These are phyloP conservation scores for Drosophila novamexicana DNA, from an alignment of 1,140 invertebrate species.

Conservation along the genomic window DNA sequence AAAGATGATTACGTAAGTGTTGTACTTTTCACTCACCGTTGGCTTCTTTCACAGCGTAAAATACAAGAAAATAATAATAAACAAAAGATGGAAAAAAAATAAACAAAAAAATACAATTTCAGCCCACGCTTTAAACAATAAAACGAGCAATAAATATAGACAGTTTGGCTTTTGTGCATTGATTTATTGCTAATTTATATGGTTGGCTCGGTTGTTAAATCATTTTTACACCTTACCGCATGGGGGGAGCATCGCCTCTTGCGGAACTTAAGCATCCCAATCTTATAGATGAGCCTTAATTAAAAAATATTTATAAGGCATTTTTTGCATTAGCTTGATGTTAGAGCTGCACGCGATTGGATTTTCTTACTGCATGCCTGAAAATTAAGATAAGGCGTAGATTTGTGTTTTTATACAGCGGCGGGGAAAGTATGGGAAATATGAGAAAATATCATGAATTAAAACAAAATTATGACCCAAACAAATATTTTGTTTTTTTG, in stretches of 20 bases:
- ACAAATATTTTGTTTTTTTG: conserved; percentile 5
- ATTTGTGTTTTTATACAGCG: conserved; percentile 4
- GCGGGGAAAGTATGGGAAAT: conserved; percentile 21
- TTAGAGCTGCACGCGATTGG: conserved; percentile 54
- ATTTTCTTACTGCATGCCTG: conserved; percentile 29
- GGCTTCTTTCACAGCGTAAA: conserved; percentile 25
- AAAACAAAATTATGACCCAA: background rate
- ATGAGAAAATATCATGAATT: conserved; percentile 2
- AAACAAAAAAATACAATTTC: conserved; percentile 58
- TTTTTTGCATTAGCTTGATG: conserved; percentile 65
- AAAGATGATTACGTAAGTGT: conserved; percentile 59
- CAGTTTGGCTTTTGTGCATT: conserved; percentile 50
- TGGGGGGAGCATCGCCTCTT: conserved; percentile 23
- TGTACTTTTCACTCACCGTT: conserved; percentile 40
- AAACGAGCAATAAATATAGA: conserved; percentile 56
- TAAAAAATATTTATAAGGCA: conserved; percentile 64
- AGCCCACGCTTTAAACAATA: conserved; percentile 59
- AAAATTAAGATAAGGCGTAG: conserved; percentile 22
- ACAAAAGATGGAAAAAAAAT: conserved; percentile 10
- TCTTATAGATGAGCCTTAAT: conserved; percentile 61
- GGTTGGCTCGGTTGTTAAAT: conserved; percentile 68
- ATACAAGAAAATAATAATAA: conserved; percentile 19
- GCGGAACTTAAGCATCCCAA: conserved; percentile 63
- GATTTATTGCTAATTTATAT: conserved; percentile 79
- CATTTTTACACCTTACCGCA: conserved; percentile 72